Base-by-base conservation (phyloP, 2,797 vertebrate genomes). In the Sardinella longiceps region DNA sequence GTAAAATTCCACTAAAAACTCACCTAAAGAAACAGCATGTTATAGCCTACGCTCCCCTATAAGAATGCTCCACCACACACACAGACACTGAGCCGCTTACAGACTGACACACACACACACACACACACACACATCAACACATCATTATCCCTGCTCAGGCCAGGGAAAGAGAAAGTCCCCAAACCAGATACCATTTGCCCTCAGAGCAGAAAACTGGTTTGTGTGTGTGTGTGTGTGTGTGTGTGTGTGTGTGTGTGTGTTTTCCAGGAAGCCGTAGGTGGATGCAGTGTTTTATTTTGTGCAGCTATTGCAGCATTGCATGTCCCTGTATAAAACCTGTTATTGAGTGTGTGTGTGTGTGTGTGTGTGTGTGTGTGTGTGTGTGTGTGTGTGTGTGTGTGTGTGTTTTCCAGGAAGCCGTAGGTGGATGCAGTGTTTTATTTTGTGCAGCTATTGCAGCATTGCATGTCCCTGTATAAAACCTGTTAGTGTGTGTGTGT, bases 171-270 rank as follows among this genome's bases (percentile, higher is more conserved):
- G 56, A 60, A 60, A 60, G 56, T 60, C 7, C 56, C 56, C 56
- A 60, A 60, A 60, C 56, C 56, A 60, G 56, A 60, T 23, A 60
- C 23, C 56, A 25, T n/a, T 25, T 20, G 56, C 56, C 56, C 56
- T 60, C 23, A 60, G 5, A 6, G 23, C 4, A 60, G 23, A 23
- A 60, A 60, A 60, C 56, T 60, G 56, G 56, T 60, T n/a, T 25
- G 53, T 23, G 53, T 56, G 53, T 23, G 53, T 56, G 53, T 23
- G 23, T 56, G 53, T 12, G n/a, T 6, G 58, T 28, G n/a, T 58
- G 56, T 58, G 56, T 58, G 56, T 58, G 58, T 63, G 58, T 63
- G 58, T 63, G 60, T 63, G 60, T 63, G 60, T 63, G 60, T 63
- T n/a, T 63, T 60, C 25, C 60, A 66, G 60, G 25, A 66, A 28